phyloP scores from a whole-genome alignment of 2,113 vertebrate genomes.

The Probosciger aterrimus region DNA sequence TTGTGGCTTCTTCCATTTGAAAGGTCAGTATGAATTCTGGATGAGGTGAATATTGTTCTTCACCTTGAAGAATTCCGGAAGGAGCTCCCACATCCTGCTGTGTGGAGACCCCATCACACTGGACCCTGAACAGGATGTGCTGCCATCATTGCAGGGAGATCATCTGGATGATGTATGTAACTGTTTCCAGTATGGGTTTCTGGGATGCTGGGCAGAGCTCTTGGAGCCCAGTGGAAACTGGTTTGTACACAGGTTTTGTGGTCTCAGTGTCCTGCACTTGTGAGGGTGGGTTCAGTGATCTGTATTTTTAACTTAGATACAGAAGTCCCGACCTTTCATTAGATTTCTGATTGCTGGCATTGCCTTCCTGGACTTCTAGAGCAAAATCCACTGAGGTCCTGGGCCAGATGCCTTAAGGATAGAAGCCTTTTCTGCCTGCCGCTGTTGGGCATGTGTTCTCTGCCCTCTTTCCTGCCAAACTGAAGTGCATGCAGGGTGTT shows the following conservation, averaged over 20 bases:
- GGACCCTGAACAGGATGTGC: not conserved
- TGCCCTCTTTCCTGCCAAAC: not conserved
- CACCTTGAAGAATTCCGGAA: not conserved
- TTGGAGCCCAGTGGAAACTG: not conserved
- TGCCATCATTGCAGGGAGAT: not conserved
- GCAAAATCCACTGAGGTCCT: not conserved
- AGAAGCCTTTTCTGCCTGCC: not conserved
- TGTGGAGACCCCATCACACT: not conserved
- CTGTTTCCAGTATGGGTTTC: not conserved
- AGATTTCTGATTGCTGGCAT: not conserved
- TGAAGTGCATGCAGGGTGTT: not conserved
- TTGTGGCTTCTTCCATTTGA: not conserved
- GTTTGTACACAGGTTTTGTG: not conserved
- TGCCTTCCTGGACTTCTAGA: not conserved
- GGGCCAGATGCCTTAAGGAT: not conserved
- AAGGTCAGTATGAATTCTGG: not conserved
- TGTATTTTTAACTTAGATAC: not conserved
- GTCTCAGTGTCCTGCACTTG: not conserved
- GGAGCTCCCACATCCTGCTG: not conserved
- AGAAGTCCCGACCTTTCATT: not conserved
- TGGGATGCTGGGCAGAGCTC: not conserved
- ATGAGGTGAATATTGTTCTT: not conserved
- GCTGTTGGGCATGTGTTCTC: not conserved
- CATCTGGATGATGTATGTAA: not conserved
- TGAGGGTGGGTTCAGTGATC: fast-evolving